Base-by-base conservation (phyloP, 2,797 vertebrate species). In the Microchirus variegatus region DNA sequence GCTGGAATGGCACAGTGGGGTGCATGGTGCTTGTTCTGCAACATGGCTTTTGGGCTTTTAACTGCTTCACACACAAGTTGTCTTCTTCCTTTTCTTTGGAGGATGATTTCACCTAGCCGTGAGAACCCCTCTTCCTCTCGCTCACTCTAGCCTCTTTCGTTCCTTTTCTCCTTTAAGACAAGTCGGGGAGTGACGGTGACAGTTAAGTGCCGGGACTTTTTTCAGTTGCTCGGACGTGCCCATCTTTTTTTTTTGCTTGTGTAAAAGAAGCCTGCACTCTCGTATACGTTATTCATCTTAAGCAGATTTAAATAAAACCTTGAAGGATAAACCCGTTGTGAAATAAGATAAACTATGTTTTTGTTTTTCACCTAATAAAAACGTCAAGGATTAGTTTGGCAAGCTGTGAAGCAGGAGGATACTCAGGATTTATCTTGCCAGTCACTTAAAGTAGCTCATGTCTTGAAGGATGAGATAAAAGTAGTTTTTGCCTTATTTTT, bases 11-110 rank as follows among this genome's bases (percentile, higher is more conserved):
- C 83, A 62, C 87, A 79, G 85, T 37, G 64, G 87, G 90, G 84
- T 77, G 81, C 75, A 60, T 52, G 54, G 63, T 52, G 73, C 87
- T 90, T 89, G 87, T 86, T 89, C 85, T 80, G 67, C 77, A 79
- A 84, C 83, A 80, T 89, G 78, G 87, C 90, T 91, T 91, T 90
- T 87, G 59, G 80, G 83, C 85, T 87, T 89, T 89, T 89, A 83
- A 85, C 75, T 72, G 72, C 75, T 81, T 83, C 80, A 76, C 82
- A 82, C 82, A 79, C 81, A 82, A 77, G 37, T 53, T 62, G 75
- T 80, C 75, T 71, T 72, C 61, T 77, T 50, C 26, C 64, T 43
- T 59, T 77, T 70, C 67, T 82, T 70, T 51, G 42, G 61, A 67
- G 50, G 40, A 70, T 9, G 56, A 69, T 78, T 81, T 82, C 75